Percentiles rank a stretch among this genome's conserved stretches.
These are phyloP conservation scores for Ichneumoninae sp. DNA, from an alignment of 2,888 invertebrate species.

Conservation along the genomic window DNA sequence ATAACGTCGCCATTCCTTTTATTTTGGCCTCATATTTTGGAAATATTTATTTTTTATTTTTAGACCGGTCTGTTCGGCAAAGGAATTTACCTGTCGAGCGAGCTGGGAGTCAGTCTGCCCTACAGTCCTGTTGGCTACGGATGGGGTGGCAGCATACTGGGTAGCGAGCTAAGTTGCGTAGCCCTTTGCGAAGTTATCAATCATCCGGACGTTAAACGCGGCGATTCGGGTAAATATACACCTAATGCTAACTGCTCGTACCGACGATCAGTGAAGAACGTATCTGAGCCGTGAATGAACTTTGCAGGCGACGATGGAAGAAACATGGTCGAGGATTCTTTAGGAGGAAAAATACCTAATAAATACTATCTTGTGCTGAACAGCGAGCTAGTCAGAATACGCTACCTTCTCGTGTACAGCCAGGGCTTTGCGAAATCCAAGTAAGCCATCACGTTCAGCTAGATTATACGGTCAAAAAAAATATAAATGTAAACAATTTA, in stretches of 20 bases:
- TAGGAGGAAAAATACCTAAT: constrained; percentile 86
- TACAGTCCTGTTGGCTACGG: constrained; percentile 91
- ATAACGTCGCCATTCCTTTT: neutral
- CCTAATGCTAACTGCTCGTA: neutral
- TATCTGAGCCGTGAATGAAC: neutral
- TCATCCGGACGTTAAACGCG: constrained; percentile 87
- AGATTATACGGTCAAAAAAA: neutral
- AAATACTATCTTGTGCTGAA: constrained; percentile 92
- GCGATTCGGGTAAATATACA: constrained; percentile 76
- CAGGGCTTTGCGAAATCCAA: constrained; percentile 77
- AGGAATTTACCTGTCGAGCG: constrained; percentile 91
- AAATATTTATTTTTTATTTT: constrained; percentile 79
- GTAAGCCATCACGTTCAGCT: constrained; percentile 76
- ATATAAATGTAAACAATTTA: neutral
- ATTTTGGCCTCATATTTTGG: neutral
- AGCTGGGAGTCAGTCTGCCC: constrained; percentile 89
- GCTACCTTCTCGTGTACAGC: constrained; percentile 90
- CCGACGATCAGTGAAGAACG: neutral
- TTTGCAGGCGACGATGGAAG: constrained; percentile 73
- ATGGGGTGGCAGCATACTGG: constrained; percentile 91
- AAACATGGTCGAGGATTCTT: constrained; percentile 78
- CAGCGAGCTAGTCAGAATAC: constrained; percentile 90
- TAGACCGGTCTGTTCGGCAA: constrained; percentile 86
- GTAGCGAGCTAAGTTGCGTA: constrained; percentile 91
- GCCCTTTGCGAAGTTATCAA: constrained; percentile 93